Evolutionary conservation across 2,888 invertebrate species (phyloP).

Genomic region (Agonopterix subpropinquella): DNA sequence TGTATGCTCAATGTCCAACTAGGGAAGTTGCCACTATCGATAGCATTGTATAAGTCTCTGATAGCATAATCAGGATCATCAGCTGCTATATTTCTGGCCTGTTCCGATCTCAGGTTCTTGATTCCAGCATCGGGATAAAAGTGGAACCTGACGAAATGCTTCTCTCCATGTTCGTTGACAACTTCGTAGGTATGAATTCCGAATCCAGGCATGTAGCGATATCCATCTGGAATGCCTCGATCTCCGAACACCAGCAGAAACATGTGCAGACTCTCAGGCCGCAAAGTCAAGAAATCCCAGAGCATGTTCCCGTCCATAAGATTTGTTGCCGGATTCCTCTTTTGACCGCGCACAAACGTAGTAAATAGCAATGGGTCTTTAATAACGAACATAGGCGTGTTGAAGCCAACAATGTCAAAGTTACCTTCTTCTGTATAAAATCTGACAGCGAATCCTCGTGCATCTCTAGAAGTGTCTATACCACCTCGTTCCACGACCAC

Average conservation of each 20-base stretch:
- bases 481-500: conserved; percentile 90
- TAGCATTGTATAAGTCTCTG: conserved; percentile 90
- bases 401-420: conserved; percentile 93
- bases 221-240: conserved; percentile 92
- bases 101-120: conserved; percentile 79
- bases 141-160: conserved; percentile 90
- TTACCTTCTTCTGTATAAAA: conserved; percentile 93
- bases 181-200: conserved; percentile 93
- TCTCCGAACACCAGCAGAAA: conserved; percentile 88
- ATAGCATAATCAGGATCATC: conserved; percentile 90
- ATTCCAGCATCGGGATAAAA: conserved; percentile 91
- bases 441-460: conserved; percentile 92
- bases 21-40: conserved; percentile 81
- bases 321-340: conserved; percentile 91
- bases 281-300: conserved; percentile 92
- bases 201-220: conserved; percentile 93
- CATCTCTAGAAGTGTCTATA: conserved; percentile 89
- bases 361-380: conserved; percentile 91
- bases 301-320: conserved; percentile 91
- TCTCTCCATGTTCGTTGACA: conserved; percentile 81
- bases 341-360: conserved; percentile 93
- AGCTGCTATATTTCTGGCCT: conserved; percentile 79
- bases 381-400: conserved; percentile 92
- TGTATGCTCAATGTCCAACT: conserved; percentile 87
- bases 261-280: conserved; percentile 90